Evolutionary conservation across 2,888 invertebrate species (phyloP).

Genomic region (Orchestes rusci): DNA sequence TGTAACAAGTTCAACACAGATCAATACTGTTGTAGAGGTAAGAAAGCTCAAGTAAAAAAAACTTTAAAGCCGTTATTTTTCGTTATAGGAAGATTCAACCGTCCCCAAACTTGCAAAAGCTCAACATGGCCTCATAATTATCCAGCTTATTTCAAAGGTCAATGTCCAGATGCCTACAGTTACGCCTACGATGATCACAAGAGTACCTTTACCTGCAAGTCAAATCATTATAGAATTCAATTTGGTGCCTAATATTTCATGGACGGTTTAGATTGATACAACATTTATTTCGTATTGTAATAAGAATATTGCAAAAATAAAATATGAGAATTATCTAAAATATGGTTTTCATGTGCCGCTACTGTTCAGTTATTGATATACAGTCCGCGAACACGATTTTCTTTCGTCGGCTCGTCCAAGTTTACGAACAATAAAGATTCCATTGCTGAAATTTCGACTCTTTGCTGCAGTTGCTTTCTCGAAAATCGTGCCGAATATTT

Average conservation of each 20-base stretch:
- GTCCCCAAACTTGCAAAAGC: slow-evolving; percentile 17
- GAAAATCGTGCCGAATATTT: slow-evolving; percentile 26
- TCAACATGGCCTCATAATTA: slow-evolving; percentile 31
- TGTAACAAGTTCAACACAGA: slow-evolving; percentile 45
- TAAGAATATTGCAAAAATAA: too few relatives aligned
- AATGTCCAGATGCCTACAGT: slow-evolving; percentile 48
- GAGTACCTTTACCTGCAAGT: slow-evolving; percentile 44
- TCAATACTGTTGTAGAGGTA: slow-evolving; percentile 45
- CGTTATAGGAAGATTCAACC: slow-evolving; percentile 7
- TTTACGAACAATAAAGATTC: slow-evolving; percentile 25
- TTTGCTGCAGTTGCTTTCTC: slow-evolving; percentile 25
- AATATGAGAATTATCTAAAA: too few relatives aligned
- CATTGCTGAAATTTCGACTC: slow-evolving; percentile 24
- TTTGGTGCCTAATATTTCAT: slow-evolving; percentile 34
- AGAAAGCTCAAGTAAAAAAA: slow-evolving; percentile 1
- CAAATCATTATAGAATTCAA: slow-evolving; percentile 32
- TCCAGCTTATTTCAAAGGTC: slow-evolving; percentile 42
- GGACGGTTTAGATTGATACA: too few relatives aligned
- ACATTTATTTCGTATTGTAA: too few relatives aligned
- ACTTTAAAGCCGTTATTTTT: not conserved
- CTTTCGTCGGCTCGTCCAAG: slow-evolving; percentile 17
- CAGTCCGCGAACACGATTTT: slow-evolving; percentile 19
- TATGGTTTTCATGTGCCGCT: too few relatives aligned
- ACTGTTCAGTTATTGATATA: slow-evolving; percentile 25
- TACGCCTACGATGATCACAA: slow-evolving; percentile 48